Evolutionary conservation across 1,140 invertebrate species (phyloP).

Genomic region (Drosophila pallidifrons): DNA sequence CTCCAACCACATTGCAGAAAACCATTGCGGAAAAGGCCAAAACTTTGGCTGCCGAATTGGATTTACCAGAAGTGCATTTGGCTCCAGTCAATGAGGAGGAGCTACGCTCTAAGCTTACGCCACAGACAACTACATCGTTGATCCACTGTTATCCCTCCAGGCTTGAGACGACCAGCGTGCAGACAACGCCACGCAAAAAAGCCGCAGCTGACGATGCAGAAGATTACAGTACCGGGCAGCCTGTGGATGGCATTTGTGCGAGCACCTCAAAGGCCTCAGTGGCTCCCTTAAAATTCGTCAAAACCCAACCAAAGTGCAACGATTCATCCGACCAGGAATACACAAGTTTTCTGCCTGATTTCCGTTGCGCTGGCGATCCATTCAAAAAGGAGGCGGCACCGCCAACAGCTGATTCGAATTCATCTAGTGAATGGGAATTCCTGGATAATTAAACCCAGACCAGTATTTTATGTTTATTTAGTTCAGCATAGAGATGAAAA

Average conservation of each 20-base stretch:
- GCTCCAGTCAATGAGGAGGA: conserved; percentile 49
- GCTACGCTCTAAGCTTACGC: conserved; percentile 21
- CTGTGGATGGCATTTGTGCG: conserved; percentile 63
- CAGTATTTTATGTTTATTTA: conserved; percentile 43
- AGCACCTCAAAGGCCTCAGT: conserved; percentile 25
- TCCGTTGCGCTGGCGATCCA: conserved; percentile 64
- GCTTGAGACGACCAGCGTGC: conserved; percentile 57
- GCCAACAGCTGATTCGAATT: conserved; percentile 64
- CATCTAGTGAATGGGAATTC: conserved; percentile 83
- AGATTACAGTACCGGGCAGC: conserved; percentile 62
- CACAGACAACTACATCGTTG: conserved; percentile 42
- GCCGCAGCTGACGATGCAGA: background rate
- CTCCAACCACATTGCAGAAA: conserved; percentile 65
- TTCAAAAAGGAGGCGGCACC: conserved; percentile 43
- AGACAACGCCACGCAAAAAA: conserved; percentile 48
- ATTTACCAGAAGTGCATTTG: conserved; percentile 63
- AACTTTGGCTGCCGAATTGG: conserved; percentile 62
- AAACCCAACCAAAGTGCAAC: conserved; percentile 36
- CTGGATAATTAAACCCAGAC: conserved; percentile 69
- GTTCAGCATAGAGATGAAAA: conserved; percentile 6
- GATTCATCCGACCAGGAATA: conserved; percentile 47
- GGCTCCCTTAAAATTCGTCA: conserved; percentile 61
- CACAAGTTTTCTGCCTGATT: conserved; percentile 75
- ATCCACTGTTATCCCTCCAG: conserved; percentile 59
- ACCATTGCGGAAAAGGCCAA: conserved; percentile 64